Conservation (phyloP, 1,140 invertebrate genomes). For the Zaprionus kolodkinae region DNA sequence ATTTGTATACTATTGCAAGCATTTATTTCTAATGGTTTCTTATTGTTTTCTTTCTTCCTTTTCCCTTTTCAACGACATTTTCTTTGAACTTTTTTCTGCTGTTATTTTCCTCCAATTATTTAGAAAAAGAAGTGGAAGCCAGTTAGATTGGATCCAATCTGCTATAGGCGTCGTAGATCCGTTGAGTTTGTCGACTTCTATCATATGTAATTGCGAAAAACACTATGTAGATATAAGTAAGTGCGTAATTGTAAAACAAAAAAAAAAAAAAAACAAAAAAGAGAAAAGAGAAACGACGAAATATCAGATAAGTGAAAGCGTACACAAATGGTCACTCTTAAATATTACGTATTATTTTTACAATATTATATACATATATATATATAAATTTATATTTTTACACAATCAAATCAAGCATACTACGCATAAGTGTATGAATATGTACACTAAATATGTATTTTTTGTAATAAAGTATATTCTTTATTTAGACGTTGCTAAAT, state of each 20-base stretch:
- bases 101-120: conserved; percentile 59
- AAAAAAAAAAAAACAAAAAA: too few species aligned
- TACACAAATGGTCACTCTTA: conserved; percentile 44
- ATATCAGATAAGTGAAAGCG: conserved; percentile 38
- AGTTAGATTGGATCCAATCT: conserved; percentile 84
- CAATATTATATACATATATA: conserved; percentile 50
- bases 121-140: conserved; percentile 84
- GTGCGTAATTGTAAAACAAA: conserved; percentile 4
- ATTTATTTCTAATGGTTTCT: conserved; percentile 76
- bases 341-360: conserved; percentile 76
- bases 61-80: conserved; percentile 45
- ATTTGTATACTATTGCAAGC: conserved; percentile 49
- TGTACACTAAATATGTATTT: conserved; percentile 66
- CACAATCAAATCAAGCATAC: conserved; percentile 62
- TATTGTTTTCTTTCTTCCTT: conserved; percentile 76
- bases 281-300: conserved; percentile 26
- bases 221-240: conserved; percentile 56
- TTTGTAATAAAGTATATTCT: conserved; percentile 68
- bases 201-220: conserved; percentile 70
- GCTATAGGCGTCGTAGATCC: conserved; percentile 80
- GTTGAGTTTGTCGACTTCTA: conserved; percentile 83
- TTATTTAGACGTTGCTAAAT: conserved; percentile 38
- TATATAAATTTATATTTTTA: conserved; percentile 72
- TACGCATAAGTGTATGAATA: conserved; percentile 58
- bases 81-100: conserved; percentile 30